Evolutionary conservation across 1,140 invertebrate genomes (phyloP), one percentile per base, ranked within the genome.

Genomic region (Ceratina calcarata): DNA sequence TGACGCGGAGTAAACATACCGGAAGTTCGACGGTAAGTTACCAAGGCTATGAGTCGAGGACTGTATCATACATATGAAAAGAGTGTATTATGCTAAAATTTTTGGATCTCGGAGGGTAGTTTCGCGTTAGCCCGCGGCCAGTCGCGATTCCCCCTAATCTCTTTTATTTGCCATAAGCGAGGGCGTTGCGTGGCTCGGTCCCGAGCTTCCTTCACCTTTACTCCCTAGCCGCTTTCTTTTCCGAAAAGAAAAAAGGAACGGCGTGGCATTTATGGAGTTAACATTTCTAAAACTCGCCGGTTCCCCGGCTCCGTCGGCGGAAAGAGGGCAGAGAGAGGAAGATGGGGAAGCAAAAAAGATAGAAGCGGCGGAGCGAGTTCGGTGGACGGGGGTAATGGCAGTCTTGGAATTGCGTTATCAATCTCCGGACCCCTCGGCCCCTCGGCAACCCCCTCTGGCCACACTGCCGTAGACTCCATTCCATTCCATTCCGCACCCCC

Each of bases 401-500:
- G 92, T 93, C 92, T 93, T 93, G 90, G 91, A 93, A 93, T 93
- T 93, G 92, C 92, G 91, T 93, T 93, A 93, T 93, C 92, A 93
- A 93, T 93, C 92, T 93, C 91, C 88, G 78, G 87, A 87, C 87
- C 91, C 92, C 92, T 88, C 86, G 76, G 71, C 86, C 76, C 79
- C 76, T 82, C 80, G 64, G 76, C 84, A 81, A 70, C 72, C 66
- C 81, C 84, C 88, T 86, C 84, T 86, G 85, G 83, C 76, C 86
- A 84, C 86, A 84, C 86, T 86, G 79, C 81, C 71, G 87, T 88
- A 82, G 88, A 90, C 90, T 92, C 90, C 88, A 92, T 91, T 92
- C 89, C 90, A 90, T 89, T 91, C 88, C 89, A 85, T 87, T 90
- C 87, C 89, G 37, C 37, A 88, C 81, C 84, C 83, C 84, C 74